Conservation (phyloP, 2,797 vertebrate species). For the Calcarius lapponicus region DNA sequence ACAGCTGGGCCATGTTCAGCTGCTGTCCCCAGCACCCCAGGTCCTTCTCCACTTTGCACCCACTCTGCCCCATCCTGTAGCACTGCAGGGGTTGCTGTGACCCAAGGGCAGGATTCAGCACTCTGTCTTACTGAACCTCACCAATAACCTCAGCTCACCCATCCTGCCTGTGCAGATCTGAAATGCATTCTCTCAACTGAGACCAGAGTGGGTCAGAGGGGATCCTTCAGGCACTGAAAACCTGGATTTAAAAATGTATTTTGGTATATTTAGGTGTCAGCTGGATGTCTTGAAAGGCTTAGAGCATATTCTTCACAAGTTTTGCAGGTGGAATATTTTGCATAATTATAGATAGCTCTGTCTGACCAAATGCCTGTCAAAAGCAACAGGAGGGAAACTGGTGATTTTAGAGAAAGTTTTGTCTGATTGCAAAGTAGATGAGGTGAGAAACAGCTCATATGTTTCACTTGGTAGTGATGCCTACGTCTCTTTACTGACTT, state of each 20-base stretch:
- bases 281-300: neutral
- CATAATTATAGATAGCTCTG: neutral
- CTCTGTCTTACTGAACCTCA: neutral
- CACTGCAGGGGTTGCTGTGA: neutral
- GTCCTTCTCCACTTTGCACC: neutral
- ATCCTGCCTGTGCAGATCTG: neutral
- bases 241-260: neutral
- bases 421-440: neutral
- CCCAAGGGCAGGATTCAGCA: neutral
- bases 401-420: neutral
- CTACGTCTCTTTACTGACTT: neutral
- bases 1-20: rapidly evolving
- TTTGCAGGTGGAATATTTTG: neutral
- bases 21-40: rapidly evolving
- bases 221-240: neutral
- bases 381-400: neutral
- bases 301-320: neutral
- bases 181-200: neutral
- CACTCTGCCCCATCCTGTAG: rapidly evolving
- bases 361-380: neutral
- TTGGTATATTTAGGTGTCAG: neutral
- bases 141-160: neutral
- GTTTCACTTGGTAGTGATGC: neutral
- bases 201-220: neutral
- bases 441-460: neutral